These are phyloP conservation scores for Miniopterus natalensis DNA, from an alignment of 2,113 vertebrate genomes.

Conservation along the genomic window DNA sequence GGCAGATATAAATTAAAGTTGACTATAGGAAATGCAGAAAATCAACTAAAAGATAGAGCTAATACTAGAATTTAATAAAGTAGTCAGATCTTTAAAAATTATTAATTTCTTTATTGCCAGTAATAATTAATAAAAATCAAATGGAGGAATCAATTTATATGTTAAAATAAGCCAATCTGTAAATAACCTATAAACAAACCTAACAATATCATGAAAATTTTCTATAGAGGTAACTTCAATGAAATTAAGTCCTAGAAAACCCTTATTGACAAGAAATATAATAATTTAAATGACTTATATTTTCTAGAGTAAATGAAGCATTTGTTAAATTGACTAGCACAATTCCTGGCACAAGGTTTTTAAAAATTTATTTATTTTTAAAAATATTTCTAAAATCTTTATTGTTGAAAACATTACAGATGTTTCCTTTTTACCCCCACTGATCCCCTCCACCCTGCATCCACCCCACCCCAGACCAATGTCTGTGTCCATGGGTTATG, in stretches of 20 bases:
- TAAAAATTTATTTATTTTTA: too few species aligned
- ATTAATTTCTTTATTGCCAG: background rate
- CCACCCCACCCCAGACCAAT: too few species aligned
- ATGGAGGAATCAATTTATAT: background rate
- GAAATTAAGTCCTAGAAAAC: background rate
- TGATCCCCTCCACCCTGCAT: too few species aligned
- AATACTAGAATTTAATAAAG: background rate
- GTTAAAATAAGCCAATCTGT: background rate
- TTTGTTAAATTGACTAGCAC: background rate
- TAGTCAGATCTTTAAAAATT: background rate
- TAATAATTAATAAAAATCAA: constrained; percentile 21
- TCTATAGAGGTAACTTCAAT: background rate
- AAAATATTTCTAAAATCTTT: too few species aligned
- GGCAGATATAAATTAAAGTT: background rate
- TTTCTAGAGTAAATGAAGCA: background rate
- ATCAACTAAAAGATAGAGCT: background rate
- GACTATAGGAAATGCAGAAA: background rate
- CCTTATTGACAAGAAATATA: background rate
- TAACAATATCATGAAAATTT: background rate
- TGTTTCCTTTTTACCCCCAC: too few species aligned
- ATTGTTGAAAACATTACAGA: too few species aligned
- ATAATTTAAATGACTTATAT: background rate
- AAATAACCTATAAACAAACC: background rate
- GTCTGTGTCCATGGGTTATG: too few species aligned
- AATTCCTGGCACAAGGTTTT: background rate